Base-by-base conservation (phyloP, 2,797 vertebrate species). In the Phataginus tetradactyla region DNA sequence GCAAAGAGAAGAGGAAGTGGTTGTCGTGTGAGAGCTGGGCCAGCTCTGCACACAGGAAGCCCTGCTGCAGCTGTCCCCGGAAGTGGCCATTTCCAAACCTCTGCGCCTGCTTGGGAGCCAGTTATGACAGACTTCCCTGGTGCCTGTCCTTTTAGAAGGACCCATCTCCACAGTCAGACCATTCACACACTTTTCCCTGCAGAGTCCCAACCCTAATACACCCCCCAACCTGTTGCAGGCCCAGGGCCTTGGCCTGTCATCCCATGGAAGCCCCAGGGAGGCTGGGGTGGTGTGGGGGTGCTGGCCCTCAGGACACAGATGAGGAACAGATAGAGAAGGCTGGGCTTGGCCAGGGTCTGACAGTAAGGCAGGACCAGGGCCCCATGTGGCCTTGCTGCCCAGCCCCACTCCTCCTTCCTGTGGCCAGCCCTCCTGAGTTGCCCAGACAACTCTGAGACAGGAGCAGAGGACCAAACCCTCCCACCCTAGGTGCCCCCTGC, bases 1-100 rank as follows among this genome's bases (percentile, higher is more conserved):
- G 85, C 91, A 61, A 34, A 96, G 79, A 83, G 91, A 97, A 97
- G 98, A 98, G 98, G 98, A 98, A 98, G 98, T 98, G 98, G 97
- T 96, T 97, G 97, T 96, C 3, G 97, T 94, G 75, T 93, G 87
- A 90, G 94, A 93, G 89, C 92, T 66, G 92, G 86, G 92, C 80
- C 79, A 8, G 9, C 71, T 77, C 59, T 90, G 77, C 81, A 94
- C 78, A 91, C 97, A 96, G 97, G 97, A 98, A 97, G 79, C 96
- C n/a, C 61, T 96, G 94, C 89, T 78, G 57, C 66, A 71, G 96
- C 80, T 21, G 7, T 81, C 96, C 93, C 95, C 91, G 32, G 95
- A 96, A 97, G 95, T 61, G 21, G 91, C 89, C 94, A 79, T 97
- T 98, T 97, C 96, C 84, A 97, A 97, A 97, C 96, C 88, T 95